Conservation (phyloP, 2,113 vertebrate species). For the Maccullochella peelii region DNA sequence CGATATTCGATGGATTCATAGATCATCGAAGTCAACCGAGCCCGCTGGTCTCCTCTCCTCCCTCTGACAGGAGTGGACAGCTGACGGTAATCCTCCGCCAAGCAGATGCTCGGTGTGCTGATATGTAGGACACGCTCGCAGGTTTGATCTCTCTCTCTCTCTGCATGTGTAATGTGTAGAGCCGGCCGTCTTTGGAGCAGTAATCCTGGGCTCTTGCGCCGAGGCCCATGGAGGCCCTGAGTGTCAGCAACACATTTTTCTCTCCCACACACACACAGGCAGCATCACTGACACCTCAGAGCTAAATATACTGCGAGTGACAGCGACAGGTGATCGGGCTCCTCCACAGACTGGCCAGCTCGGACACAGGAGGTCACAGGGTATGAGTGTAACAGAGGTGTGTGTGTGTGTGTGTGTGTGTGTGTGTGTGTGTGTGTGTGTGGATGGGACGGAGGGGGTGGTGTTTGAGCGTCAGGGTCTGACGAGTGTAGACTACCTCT, state of each 20-base stretch:
- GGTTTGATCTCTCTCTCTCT: conserved; percentile 67
- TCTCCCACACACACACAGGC: conserved; percentile 24
- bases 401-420: conserved; percentile 20
- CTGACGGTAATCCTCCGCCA: conserved; percentile 66
- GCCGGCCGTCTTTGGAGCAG: conserved; percentile 51
- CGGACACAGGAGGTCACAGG: conserved; percentile 67
- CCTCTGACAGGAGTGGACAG: conserved; percentile 67
- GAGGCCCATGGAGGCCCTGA: conserved; percentile 60
- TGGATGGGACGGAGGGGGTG: conserved; percentile 32
- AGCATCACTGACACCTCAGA: conserved; percentile 73
- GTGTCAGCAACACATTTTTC: conserved; percentile 75
- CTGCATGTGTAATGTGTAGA: conserved; percentile 66
- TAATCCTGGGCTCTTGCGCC: conserved; percentile 69
- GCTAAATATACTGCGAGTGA: conserved; percentile 76
- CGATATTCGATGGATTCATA: conserved; percentile 13
- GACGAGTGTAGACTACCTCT: conserved; percentile 29
- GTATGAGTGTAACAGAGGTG: conserved; percentile 41
- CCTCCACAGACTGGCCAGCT: conserved; percentile 52
- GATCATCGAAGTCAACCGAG: conserved; percentile 17
- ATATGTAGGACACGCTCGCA: conserved; percentile 52
- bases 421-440: conserved; percentile 26
- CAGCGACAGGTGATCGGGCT: conserved; percentile 71
- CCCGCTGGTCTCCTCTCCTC: not conserved
- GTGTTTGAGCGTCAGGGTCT: conserved; percentile 41
- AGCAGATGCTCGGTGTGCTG: conserved; percentile 70